A percentile compares a stretch with the other conserved stretches of the same genome.
These are phyloP conservation scores for Tyto alba DNA, from an alignment of 2,113 vertebrate genomes.

Conservation along the genomic window DNA sequence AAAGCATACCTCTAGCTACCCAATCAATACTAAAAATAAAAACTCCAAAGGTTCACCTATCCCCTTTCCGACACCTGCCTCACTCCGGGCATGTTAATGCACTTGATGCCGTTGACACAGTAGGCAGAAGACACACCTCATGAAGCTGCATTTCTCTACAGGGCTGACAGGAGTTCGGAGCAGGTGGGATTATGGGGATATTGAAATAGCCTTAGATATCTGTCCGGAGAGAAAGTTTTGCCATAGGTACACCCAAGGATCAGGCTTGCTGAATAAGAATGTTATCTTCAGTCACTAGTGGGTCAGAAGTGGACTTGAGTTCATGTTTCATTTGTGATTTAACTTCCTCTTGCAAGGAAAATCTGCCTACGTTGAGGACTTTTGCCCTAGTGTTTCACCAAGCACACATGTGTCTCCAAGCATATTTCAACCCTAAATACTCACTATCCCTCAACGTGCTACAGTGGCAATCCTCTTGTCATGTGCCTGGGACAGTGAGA, in stretches of 20 bases:
- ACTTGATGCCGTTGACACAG: neutral
- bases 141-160: neutral
- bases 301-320: neutral
- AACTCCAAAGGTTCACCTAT: neutral
- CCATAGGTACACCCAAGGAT: neutral
- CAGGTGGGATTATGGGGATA: neutral
- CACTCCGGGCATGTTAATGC: neutral
- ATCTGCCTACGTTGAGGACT: slow-evolving; percentile 18
- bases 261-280: neutral
- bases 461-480: neutral
- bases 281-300: neutral
- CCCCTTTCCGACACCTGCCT: neutral
- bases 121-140: neutral
- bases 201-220: neutral
- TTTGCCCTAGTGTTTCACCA: neutral
- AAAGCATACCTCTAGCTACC: neutral
- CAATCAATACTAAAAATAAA: neutral
- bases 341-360: slow-evolving; percentile 15
- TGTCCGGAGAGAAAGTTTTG: neutral
- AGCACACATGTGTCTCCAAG: neutral
- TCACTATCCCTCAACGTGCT: neutral
- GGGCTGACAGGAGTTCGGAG: neutral
- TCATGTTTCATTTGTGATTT: neutral
- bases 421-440: neutral
- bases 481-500: neutral